phyloP scores from a whole-genome alignment of 1,140 invertebrate genomes.

The Drosophila micromelanica region DNA sequence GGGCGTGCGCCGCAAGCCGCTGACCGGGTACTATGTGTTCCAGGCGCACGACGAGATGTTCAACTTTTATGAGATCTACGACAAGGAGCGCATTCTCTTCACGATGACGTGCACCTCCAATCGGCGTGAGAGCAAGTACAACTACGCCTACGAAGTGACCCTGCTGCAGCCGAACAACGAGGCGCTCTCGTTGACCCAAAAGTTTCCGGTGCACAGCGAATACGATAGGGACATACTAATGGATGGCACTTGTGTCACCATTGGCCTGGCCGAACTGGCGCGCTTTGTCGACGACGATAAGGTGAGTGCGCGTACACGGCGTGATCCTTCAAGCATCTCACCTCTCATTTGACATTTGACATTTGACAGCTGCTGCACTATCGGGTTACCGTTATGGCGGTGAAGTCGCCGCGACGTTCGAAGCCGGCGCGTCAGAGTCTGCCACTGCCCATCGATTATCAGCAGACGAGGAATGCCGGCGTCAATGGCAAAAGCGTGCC shows the following conservation, averaged over 20 bases:
- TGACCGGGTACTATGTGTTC: slow-evolving; percentile 81
- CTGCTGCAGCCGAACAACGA: slow-evolving; percentile 73
- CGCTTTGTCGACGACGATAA: slow-evolving; percentile 76
- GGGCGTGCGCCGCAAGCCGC: slow-evolving; percentile 58
- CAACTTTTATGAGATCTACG: slow-evolving; percentile 81
- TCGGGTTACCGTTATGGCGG: slow-evolving; percentile 66
- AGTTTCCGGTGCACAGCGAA: slow-evolving; percentile 82
- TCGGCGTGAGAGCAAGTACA: slow-evolving; percentile 70
- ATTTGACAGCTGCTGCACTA: slow-evolving; percentile 70
- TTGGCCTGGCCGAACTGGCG: slow-evolving; percentile 58
- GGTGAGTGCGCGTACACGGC: slow-evolving; percentile 41
- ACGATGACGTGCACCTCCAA: slow-evolving; percentile 83
- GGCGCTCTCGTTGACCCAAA: slow-evolving; percentile 71
- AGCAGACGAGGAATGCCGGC: slow-evolving; percentile 53
- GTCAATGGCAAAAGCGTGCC: slow-evolving; percentile 75
- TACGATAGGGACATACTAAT: slow-evolving; percentile 76
- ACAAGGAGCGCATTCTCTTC: slow-evolving; percentile 71
- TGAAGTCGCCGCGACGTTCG: slow-evolving; percentile 65
- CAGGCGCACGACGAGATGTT: slow-evolving; percentile 79
- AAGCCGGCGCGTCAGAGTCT: slow-evolving; percentile 56
- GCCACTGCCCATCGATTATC: slow-evolving; percentile 56
- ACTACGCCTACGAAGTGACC: slow-evolving; percentile 80
- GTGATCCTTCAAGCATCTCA: too few species aligned
- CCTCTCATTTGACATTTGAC: too few species aligned
- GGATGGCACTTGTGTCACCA: slow-evolving; percentile 78